phyloP scores from a whole-genome alignment of 2,888 invertebrate genomes.

The Xylophagus ater region DNA sequence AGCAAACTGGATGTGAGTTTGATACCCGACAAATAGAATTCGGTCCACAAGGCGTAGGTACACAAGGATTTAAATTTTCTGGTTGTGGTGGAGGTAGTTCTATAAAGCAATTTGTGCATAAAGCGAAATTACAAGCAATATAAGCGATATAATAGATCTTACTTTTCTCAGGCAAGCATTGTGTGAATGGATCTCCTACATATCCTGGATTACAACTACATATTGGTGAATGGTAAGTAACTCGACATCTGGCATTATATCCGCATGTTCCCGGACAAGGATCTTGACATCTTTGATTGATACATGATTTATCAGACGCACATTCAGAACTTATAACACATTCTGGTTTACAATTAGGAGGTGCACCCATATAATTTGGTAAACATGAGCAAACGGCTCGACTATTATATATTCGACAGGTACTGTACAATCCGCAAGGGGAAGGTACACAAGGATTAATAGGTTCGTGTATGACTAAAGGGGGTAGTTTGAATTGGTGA shows the following conservation, averaged over 20 bases:
- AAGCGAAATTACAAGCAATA: constrained; percentile 12
- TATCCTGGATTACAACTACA: constrained; percentile 57
- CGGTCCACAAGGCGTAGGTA: constrained; percentile 53
- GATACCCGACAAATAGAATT: constrained; percentile 48
- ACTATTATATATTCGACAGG: constrained; percentile 44
- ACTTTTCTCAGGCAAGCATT: constrained; percentile 45
- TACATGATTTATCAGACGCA: constrained; percentile 57
- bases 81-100: neutral
- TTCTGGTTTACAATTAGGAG: constrained; percentile 65
- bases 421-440: constrained; percentile 43
- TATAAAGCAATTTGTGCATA: neutral
- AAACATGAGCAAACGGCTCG: constrained; percentile 66
- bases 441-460: constrained; percentile 41
- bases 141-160: constrained; percentile 23
- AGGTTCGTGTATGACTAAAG: constrained; percentile 10
- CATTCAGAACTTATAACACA: constrained; percentile 68
- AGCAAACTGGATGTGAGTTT: constrained; percentile 45
- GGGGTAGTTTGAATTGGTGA: neutral
- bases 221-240: constrained; percentile 65
- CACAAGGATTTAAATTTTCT: constrained; percentile 43
- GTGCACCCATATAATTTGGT: constrained; percentile 55
- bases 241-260: constrained; percentile 56
- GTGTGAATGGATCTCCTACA: constrained; percentile 65
- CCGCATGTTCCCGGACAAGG: constrained; percentile 69
- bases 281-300: constrained; percentile 63